Evolutionary conservation across 1,140 invertebrate species (phyloP).

Genomic region (Heliconius himera): DNA sequence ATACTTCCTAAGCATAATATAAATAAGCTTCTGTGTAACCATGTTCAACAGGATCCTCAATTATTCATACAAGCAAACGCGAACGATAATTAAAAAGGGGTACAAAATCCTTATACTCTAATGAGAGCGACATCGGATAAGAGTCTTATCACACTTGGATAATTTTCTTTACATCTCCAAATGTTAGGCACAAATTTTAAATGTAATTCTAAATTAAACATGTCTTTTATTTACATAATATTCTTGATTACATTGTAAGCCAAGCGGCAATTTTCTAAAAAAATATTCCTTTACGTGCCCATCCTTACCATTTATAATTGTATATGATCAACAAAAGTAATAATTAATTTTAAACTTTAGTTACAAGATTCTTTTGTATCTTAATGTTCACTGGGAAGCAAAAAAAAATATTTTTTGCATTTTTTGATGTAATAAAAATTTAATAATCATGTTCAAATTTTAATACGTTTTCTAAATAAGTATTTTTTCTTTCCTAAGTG

Average conservation of each 20-base stretch:
- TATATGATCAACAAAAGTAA: too few species aligned
- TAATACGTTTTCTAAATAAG: too few species aligned
- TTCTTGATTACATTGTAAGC: background rate
- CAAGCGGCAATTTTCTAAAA: background rate
- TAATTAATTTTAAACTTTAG: too few species aligned
- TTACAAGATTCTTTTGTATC: too few species aligned
- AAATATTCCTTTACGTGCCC: background rate
- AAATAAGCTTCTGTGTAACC: background rate
- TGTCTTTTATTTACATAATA: background rate
- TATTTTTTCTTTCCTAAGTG: too few species aligned
- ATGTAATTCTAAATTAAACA: constrained; percentile 5
- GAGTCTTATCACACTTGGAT: constrained; percentile 3
- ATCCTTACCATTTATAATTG: too few species aligned
- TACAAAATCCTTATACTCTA: background rate
- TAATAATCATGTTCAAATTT: too few species aligned
- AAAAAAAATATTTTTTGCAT: too few species aligned
- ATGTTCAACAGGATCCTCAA: background rate
- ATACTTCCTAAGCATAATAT: too few species aligned
- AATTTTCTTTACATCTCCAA: constrained; percentile 8
- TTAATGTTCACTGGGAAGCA: too few species aligned
- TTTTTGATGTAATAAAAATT: too few species aligned
- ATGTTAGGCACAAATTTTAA: background rate
- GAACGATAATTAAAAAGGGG: background rate
- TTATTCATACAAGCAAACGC: background rate
- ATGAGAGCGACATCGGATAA: constrained; percentile 8